Base-by-base conservation (phyloP, 2,888 invertebrate species). In the Koerneria pararmatus region DNA sequence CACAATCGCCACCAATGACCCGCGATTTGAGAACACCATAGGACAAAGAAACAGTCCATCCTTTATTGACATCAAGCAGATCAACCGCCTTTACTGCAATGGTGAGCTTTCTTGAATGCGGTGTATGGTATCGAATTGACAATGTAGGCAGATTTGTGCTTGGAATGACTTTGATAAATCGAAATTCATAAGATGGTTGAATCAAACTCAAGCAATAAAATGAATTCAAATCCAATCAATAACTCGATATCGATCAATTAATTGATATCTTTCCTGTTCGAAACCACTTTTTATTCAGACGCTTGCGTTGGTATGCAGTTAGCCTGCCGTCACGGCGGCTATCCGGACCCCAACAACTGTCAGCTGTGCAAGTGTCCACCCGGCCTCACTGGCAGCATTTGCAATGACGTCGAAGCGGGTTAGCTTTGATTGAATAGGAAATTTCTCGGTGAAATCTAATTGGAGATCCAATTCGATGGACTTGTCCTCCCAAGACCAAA, bases 41-140 rank as follows among this genome's bases (percentile, higher is more conserved):
- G 80, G 80, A 15, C 80, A 80, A 60, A 59, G 80, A 6, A 65
- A 56, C n/a, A 68, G 74, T 29, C 75, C 78, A 0, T 78, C 78
- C 0, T 80, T 80, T 60, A 78, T 80, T 53, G 80, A 80, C 71
- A 78, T 80, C 3, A 80, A 80, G 35, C 80, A 80, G 67, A 74
- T 80, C 46, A 80, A 80, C 49, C 68, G 79, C 19, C 69, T 80
- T 6, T 80, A 80, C 66, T 80, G 80, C 57, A 73, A 75, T 63
- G 73, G 77, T 75, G 37, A 69, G 73, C 65, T 22, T 41, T 24
- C 2, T 19, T 2, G 6, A 27, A 19, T 22, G 53, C 8, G n/a
- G n/a, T n/a, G n/a, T n/a, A n/a, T n/a, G n/a, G n/a, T n/a, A n/a
- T n/a, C n/a, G n/a, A n/a, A n/a, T n/a, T n/a, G n/a, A n/a, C n/a